Evolutionary conservation across 64 coral and sea anemone genomes (phyloP), one percentile per base, ranked within the genome.

Genomic region (Montipora foliosa): DNA sequence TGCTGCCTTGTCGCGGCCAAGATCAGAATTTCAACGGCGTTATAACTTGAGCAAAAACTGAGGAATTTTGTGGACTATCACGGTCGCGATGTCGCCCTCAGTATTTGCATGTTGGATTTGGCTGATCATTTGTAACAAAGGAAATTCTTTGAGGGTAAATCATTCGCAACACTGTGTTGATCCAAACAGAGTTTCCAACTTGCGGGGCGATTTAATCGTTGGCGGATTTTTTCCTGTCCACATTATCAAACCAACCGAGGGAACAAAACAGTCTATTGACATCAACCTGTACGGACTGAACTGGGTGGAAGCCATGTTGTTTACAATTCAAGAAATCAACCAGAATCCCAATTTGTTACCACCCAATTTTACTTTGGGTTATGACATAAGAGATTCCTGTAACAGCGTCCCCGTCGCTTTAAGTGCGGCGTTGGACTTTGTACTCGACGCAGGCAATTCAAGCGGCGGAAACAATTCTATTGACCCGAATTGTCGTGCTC

Each of bases 261-360:
- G 61, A 9, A 72, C 82, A 46, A 62, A 84, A 52, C 87, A 80
- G 12, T 84, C 47, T 6, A 59, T 83, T 64, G 89, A 88, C 64
- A 91, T 97, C 5, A 97, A 97, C 66, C n/a, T 90, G 14, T 89
- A 92, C 78, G 95, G 88, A 37, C 12, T 97, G 16, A 94, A 89
- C 11, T 97, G 95, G 95, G 88, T 93, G 6, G 92, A 97, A 77
- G 95, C 95, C 17, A 97, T 97, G 95, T 92, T 97, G n/a, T 97
- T 91, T 76, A 90, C 93, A 0, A 81, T 97, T 1, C 70, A 94
- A 16, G 95, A 97, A 68, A 92, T 97, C 46, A 89, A 94, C 48
- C 48, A 88, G 80, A 62, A 61, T 64, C 47, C 49, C 21, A 51
- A 76, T 77, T 64, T 25, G 53, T 61, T 94, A 21, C 75, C 94